Evolutionary conservation across 2,113 vertebrate species (phyloP).

Genomic region (Helogale parvula): DNA sequence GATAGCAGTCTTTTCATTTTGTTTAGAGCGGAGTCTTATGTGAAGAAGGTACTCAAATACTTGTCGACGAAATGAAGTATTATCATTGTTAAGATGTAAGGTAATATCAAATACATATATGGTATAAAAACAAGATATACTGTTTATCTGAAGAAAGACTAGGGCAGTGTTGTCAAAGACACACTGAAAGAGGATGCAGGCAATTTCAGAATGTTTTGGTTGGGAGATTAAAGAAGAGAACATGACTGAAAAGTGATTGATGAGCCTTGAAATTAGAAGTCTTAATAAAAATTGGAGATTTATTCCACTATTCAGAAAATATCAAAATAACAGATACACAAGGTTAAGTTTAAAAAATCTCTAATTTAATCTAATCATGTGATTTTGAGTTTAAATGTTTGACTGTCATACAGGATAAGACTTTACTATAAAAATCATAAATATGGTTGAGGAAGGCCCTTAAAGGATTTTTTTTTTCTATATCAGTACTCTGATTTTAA

Average conservation of each 20-base stretch:
- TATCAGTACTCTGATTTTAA: neutral
- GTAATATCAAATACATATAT: neutral
- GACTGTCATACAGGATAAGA: neutral
- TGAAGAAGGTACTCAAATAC: neutral
- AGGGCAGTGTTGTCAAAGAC: neutral
- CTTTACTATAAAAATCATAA: neutral
- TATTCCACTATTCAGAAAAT: slow-evolving; percentile 46
- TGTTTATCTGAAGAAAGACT: slow-evolving; percentile 32
- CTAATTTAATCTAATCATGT: neutral
- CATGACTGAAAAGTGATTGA: neutral
- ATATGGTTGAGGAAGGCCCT: neutral
- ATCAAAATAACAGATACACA: neutral
- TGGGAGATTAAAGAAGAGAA: neutral
- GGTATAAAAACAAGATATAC: neutral
- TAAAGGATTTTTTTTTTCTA: neutral
- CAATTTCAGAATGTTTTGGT: neutral
- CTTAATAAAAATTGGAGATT: neutral
- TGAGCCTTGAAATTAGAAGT: neutral
- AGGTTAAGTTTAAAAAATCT: neutral
- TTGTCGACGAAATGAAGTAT: slow-evolving; percentile 25
- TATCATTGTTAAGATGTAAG: neutral
- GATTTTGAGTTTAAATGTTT: neutral
- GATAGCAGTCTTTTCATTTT: neutral
- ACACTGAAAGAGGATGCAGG: neutral
- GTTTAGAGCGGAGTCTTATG: neutral